Evolutionary conservation across 1,140 invertebrate genomes (phyloP).

Genomic region (Brachionus calyciflorus): DNA sequence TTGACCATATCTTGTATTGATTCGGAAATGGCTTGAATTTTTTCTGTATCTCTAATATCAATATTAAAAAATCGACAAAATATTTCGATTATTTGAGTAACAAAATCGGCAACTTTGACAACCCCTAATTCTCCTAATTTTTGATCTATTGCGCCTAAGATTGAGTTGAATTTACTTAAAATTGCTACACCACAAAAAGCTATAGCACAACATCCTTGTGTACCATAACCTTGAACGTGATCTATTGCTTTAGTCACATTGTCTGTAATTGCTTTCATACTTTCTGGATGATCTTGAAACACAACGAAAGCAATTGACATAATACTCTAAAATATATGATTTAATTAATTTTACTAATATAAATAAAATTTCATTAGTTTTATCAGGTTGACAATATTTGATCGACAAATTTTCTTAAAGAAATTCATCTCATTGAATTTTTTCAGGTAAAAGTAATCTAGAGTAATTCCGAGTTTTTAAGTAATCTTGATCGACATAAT

Average conservation of each 20-base stretch:
- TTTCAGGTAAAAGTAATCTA: too few species aligned
- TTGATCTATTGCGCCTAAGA: slow-evolving; percentile 4
- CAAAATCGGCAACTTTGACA: slow-evolving; percentile 28
- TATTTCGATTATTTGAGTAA: slow-evolving; percentile 35
- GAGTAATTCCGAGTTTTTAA: too few species aligned
- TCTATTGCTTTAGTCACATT: slow-evolving; percentile 23
- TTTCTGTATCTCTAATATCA: slow-evolving; percentile 1
- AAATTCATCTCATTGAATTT: too few species aligned
- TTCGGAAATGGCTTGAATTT: slow-evolving; percentile 2
- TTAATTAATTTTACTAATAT: not conserved
- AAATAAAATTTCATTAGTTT: not conserved
- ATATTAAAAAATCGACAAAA: slow-evolving; percentile 45
- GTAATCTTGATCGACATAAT: too few species aligned
- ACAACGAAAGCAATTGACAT: slow-evolving; percentile 37
- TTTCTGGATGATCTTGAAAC: slow-evolving; percentile 32
- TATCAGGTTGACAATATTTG: too few species aligned
- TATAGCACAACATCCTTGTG: not conserved
- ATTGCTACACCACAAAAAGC: slow-evolving; percentile 21
- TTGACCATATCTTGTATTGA: slow-evolving; percentile 9
- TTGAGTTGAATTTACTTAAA: slow-evolving; percentile 25
- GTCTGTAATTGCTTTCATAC: slow-evolving; percentile 30
- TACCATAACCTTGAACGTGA: slow-evolving; percentile 6
- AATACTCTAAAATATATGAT: not conserved
- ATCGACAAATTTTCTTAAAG: too few species aligned
- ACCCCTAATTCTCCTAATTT: slow-evolving; percentile 42